Percentiles rank a stretch among this genome's conserved stretches.
phyloP scores from a whole-genome alignment of 2,113 vertebrate species.

The Gobio gobio region DNA sequence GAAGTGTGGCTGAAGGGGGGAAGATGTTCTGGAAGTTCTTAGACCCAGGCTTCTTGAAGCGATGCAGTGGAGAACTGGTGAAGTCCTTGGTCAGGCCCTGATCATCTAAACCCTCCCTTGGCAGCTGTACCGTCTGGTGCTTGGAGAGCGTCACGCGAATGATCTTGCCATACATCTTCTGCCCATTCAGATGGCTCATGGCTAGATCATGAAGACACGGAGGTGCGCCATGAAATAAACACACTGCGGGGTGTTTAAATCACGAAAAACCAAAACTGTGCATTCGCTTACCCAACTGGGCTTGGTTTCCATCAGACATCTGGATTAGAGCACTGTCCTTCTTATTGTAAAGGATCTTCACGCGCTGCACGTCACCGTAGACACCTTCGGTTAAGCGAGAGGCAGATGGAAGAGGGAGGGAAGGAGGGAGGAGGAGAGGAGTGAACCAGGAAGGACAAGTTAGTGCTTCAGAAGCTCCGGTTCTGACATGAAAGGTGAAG shows the following conservation, averaged over 20 bases:
- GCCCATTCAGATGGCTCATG: conserved; percentile 98
- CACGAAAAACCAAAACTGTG: neutral
- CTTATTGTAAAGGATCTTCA: conserved; percentile 99
- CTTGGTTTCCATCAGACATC: conserved; percentile 96
- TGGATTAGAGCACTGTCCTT: conserved; percentile 99
- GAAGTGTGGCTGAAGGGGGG: conserved; percentile 95
- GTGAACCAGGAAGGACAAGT: conserved; percentile 78
- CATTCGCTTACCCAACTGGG: conserved; percentile 87
- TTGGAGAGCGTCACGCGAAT: conserved; percentile 97
- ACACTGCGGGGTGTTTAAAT: neutral
- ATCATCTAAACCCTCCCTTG: conserved; percentile 96
- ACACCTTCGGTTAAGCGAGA: conserved; percentile 85
- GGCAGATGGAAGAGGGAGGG: conserved; percentile 73
- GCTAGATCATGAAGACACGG: conserved; percentile 70
- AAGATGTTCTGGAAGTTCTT: conserved; percentile 99
- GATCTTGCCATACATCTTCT: conserved; percentile 99
- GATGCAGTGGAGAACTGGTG: conserved; percentile 94
- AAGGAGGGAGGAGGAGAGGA: conserved; percentile 77
- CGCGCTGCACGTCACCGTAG: conserved; percentile 97
- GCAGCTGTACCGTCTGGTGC: conserved; percentile 95
- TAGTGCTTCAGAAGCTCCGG: conserved; percentile 86
- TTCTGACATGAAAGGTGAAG: conserved; percentile 80
- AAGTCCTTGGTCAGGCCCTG: conserved; percentile 98
- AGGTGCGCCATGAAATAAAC: neutral
- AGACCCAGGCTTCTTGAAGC: conserved; percentile 97